Percentiles rank a stretch among this genome's conserved stretches.
These are phyloP conservation scores for Aphidius gifuensis DNA, from an alignment of 1,140 invertebrate species.

Conservation along the genomic window DNA sequence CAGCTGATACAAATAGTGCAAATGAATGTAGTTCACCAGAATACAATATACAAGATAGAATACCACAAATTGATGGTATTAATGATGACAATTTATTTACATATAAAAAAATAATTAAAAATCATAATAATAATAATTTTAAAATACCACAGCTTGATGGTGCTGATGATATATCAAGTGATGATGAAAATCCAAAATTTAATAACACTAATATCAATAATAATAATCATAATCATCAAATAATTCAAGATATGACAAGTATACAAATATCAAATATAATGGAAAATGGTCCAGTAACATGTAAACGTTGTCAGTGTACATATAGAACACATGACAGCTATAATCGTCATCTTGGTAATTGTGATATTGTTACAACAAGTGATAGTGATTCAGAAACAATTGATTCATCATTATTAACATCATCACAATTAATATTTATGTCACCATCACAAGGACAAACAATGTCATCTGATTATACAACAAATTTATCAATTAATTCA, in stretches of 20 bases:
- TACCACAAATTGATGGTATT: slow-evolving; percentile 42
- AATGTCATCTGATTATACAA: slow-evolving; percentile 39
- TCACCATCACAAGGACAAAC: slow-evolving; percentile 48
- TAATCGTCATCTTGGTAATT: slow-evolving; percentile 75
- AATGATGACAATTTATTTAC: slow-evolving; percentile 33
- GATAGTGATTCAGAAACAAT: slow-evolving; percentile 68
- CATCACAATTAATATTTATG: slow-evolving; percentile 44
- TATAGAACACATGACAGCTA: slow-evolving; percentile 86
- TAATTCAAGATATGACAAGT: slow-evolving; percentile 44
- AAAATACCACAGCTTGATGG: slow-evolving; percentile 72
- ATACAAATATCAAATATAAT: slow-evolving; percentile 29
- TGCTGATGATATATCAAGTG: slow-evolving; percentile 64
- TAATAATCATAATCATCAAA: slow-evolving; percentile 3
- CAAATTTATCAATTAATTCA: slow-evolving; percentile 44
- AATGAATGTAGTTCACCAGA: slow-evolving; percentile 50
- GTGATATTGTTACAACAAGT: slow-evolving; percentile 72
- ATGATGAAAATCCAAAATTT: slow-evolving; percentile 41
- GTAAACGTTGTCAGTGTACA: slow-evolving; percentile 81
- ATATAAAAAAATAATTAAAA: slow-evolving; percentile 12
- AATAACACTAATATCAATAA: too few relatives aligned
- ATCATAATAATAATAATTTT: slow-evolving; percentile 34
- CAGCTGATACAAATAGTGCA: slow-evolving; percentile 58
- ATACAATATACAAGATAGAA: slow-evolving; percentile 43
- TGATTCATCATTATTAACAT: slow-evolving; percentile 32
- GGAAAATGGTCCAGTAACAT: slow-evolving; percentile 74